A percentile compares a stretch with the other conserved stretches of the same genome.
These are phyloP conservation scores for Trochalopteron elliotii DNA, from an alignment of 2,113 vertebrate species.

Conservation along the genomic window DNA sequence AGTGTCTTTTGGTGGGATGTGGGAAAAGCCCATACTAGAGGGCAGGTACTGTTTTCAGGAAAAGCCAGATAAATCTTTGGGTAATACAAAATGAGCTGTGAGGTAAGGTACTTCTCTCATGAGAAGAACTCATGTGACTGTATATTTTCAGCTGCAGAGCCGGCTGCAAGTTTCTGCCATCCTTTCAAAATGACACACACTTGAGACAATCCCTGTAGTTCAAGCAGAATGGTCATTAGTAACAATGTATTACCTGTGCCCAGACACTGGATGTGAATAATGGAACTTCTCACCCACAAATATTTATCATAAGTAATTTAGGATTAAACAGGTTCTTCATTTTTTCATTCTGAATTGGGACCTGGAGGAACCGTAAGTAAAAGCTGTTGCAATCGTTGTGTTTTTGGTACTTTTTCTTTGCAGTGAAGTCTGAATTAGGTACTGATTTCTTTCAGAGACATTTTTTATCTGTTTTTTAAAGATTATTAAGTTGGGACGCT, in stretches of 20 bases:
- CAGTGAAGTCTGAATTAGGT: neutral
- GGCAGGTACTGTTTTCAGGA: neutral
- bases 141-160: neutral
- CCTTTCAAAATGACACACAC: neutral
- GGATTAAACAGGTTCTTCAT: neutral
- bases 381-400: accelerated
- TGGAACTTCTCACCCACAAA: neutral
- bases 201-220: neutral
- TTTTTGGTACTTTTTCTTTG: neutral
- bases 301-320: neutral
- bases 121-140: neutral
- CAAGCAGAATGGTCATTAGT: neutral
- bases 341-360: neutral
- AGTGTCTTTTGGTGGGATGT: neutral
- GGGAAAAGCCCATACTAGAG: neutral
- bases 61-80: neutral
- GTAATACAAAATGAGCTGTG: neutral
- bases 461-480: neutral
- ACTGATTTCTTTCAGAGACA: neutral
- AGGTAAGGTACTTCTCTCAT: neutral
- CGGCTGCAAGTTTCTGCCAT: neutral
- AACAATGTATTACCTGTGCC: neutral
- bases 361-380: neutral
- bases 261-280: neutral
- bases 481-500: neutral